Percentiles rank a stretch among this genome's conserved stretches.
phyloP scores from a whole-genome alignment of 1,140 invertebrate genomes.

The Cyclina sinensis region DNA sequence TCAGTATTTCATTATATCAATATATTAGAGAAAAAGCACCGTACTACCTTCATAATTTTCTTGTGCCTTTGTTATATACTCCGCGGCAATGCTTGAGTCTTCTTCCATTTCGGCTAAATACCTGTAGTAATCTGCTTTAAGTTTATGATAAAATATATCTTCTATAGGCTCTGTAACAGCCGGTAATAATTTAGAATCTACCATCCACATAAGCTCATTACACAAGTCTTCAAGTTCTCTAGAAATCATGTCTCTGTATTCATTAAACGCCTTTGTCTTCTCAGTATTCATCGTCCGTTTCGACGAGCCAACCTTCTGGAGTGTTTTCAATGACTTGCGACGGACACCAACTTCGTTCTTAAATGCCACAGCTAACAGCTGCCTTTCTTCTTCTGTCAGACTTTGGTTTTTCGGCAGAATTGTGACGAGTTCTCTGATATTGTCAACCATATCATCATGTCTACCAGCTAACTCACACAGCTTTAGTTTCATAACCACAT shows the following conservation, averaged over 20 bases:
- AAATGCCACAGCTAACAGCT: constrained; percentile 39
- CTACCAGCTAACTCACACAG: not conserved
- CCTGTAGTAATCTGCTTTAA: constrained; percentile 98
- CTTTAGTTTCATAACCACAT: not conserved
- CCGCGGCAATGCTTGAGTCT: not conserved
- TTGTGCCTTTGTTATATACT: constrained; percentile 9
- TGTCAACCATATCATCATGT: constrained; percentile 47
- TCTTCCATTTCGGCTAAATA: constrained; percentile 97
- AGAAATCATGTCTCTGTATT: not conserved
- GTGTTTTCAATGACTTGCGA: not conserved
- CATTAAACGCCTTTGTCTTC: not conserved
- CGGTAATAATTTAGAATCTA: constrained; percentile 46
- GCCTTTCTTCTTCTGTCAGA: constrained; percentile 35
- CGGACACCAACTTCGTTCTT: constrained; percentile 40
- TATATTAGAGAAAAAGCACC: not conserved
- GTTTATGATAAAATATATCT: constrained; percentile 99
- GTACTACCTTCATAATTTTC: constrained; percentile 45
- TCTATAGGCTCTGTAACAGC: constrained; percentile 89
- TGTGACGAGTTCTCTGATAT: constrained; percentile 19
- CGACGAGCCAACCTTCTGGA: not conserved
- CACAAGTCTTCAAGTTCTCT: constrained; percentile 37
- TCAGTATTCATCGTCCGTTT: not conserved
- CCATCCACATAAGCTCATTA: constrained; percentile 11
- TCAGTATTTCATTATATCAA: too few species aligned
- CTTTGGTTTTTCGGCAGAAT: not conserved